phyloP scores from a whole-genome alignment of 2,888 invertebrate species.

The Drosophila antonietae region DNA sequence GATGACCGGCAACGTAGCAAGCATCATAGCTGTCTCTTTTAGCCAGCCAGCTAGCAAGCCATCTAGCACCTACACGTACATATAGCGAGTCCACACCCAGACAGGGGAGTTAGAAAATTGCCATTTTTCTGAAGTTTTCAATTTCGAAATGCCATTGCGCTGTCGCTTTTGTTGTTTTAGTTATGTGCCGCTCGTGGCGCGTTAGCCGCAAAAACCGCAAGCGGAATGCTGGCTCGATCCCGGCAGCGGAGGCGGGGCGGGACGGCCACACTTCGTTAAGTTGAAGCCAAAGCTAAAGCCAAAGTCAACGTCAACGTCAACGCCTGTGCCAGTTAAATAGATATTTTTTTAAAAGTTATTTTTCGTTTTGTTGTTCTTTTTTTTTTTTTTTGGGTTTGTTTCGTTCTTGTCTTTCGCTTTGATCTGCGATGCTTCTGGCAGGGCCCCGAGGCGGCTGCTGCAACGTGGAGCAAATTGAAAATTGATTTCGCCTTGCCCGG shows the following conservation, averaged over 20 bases:
- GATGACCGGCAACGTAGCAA: conserved; percentile 60
- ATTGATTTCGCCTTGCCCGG: conserved; percentile 67
- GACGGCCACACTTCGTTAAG: conserved; percentile 77
- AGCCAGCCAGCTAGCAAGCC: background rate
- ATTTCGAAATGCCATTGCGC: conserved; percentile 57
- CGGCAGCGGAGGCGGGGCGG: conserved; percentile 30
- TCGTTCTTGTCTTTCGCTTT: conserved; percentile 64
- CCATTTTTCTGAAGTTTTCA: conserved; percentile 66
- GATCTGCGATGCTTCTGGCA: conserved; percentile 64
- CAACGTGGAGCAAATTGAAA: conserved; percentile 77
- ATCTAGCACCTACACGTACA: background rate
- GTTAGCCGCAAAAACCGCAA: conserved; percentile 67
- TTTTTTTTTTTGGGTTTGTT: conserved; percentile 49
- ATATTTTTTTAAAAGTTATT: conserved; percentile 39
- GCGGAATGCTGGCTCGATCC: conserved; percentile 66
- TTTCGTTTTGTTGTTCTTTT: conserved; percentile 10
- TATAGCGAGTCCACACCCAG: conserved; percentile 5
- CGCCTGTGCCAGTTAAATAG: conserved; percentile 77
- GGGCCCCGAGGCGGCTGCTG: conserved; percentile 47
- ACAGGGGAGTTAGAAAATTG: conserved; percentile 57
- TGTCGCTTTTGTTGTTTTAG: conserved; percentile 50
- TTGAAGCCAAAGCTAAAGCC: conserved; percentile 29
- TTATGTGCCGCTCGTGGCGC: conserved; percentile 67
- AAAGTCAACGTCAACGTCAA: conserved; percentile 73
- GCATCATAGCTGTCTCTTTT: conserved; percentile 7